A percentile compares a stretch with the other conserved stretches of the same genome.
Evolutionary conservation across 2,888 invertebrate genomes (phyloP).

Genomic region (Bombylius discolor): DNA sequence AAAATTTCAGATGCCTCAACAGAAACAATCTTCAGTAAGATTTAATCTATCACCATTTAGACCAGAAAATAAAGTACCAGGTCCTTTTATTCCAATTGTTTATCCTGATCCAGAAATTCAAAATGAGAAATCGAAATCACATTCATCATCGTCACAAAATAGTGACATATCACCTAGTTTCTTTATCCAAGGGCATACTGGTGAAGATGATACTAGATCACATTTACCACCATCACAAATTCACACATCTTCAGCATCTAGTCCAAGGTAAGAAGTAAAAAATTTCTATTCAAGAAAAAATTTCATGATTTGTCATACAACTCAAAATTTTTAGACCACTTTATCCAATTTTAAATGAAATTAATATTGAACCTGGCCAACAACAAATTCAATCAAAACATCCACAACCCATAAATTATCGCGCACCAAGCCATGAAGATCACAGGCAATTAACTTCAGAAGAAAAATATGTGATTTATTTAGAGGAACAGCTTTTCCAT

Average conservation of each 20-base stretch:
- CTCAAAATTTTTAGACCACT: neutral
- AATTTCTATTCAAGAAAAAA: too few relatives aligned
- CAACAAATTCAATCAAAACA: neutral
- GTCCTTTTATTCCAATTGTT: conserved; percentile 42
- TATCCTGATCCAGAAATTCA: conserved; percentile 24
- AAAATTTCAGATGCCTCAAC: neutral
- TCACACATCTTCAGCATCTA: neutral
- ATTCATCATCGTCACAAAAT: neutral
- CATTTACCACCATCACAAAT: neutral
- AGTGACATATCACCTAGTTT: neutral
- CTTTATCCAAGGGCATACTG: too few relatives aligned
- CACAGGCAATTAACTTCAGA: conserved; percentile 25
- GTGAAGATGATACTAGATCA: conserved; percentile 12
- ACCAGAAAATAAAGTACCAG: conserved; percentile 42
- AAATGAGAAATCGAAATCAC: neutral
- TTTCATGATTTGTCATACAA: too few relatives aligned
- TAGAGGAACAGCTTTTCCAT: conserved; percentile 29
- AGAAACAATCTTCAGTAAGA: conserved; percentile 19
- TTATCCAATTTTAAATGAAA: conserved; percentile 4
- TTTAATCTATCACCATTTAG: conserved; percentile 41
- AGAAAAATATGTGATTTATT: conserved; percentile 32
- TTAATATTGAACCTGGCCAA: neutral
- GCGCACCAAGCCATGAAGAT: neutral
- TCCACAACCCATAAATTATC: conserved; percentile 6
- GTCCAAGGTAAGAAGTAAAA: neutral